These are phyloP conservation scores for Chlamydotis undulata DNA, from an alignment of 2,113 vertebrate genomes.

Conservation along the genomic window DNA sequence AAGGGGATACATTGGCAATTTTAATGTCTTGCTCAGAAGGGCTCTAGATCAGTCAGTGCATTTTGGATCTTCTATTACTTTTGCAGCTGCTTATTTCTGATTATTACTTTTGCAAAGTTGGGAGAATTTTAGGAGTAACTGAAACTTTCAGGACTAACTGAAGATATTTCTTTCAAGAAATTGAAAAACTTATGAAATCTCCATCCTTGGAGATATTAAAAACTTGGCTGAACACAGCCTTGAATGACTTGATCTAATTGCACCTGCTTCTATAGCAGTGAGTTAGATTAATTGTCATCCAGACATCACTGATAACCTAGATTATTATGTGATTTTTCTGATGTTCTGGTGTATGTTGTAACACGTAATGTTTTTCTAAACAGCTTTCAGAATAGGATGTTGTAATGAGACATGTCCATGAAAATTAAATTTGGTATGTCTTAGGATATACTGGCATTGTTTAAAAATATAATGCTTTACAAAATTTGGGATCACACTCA, in stretches of 20 bases:
- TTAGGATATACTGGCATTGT: background rate
- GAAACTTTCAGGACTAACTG: background rate
- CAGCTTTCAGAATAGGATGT: background rate
- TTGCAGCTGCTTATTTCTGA: background rate
- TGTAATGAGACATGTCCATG: background rate
- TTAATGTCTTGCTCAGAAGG: background rate
- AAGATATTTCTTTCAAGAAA: background rate
- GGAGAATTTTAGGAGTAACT: background rate
- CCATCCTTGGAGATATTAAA: background rate
- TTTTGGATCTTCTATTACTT: background rate
- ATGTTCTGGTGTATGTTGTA: background rate
- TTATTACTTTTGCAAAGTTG: background rate
- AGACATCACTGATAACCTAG: background rate
- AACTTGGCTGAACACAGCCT: background rate
- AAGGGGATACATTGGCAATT: background rate
- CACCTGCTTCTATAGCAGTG: background rate
- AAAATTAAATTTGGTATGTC: background rate
- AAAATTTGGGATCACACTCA: background rate
- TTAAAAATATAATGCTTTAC: background rate
- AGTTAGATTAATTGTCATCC: background rate
- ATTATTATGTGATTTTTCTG: background rate
- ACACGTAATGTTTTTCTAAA: background rate
- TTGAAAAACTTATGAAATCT: background rate
- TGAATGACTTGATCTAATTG: background rate
- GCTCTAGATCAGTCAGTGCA: background rate